phyloP scores from a whole-genome alignment of 2,113 vertebrate species.

The Lagopus leucura region DNA sequence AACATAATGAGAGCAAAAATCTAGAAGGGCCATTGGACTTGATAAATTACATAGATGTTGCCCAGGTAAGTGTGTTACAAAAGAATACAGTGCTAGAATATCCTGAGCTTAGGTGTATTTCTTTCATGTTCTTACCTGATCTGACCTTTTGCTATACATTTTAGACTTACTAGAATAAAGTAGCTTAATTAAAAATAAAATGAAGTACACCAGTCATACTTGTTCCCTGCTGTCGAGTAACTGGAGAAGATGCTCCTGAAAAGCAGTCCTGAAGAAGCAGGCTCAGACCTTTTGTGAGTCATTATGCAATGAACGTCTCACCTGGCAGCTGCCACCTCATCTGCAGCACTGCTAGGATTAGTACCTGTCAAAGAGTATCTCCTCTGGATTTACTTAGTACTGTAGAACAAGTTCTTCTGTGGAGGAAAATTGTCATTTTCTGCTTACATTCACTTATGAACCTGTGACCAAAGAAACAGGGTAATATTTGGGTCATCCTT shows the following conservation, averaged over 20 bases:
- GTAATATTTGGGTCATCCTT: background rate
- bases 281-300: background rate
- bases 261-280: background rate
- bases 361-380: background rate
- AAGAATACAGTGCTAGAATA: background rate
- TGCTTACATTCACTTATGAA: background rate
- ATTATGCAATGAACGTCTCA: background rate
- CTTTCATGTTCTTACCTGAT: background rate
- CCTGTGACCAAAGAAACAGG: background rate
- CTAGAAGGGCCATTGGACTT: slow-evolving; percentile 93
- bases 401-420: background rate
- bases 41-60: slow-evolving; percentile 95
- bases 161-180: background rate
- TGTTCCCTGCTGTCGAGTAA: background rate
- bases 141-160: background rate
- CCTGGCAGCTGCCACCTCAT: background rate
- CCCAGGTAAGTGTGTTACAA: slow-evolving; percentile 84
- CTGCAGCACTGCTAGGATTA: background rate
- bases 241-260: background rate
- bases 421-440: background rate
- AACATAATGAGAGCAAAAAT: slow-evolving; percentile 85
- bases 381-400: background rate
- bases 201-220: background rate
- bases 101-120: background rate
- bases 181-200: background rate